phyloP scores from a whole-genome alignment of 2,113 vertebrate genomes.

The Elaphurus davidianus region DNA sequence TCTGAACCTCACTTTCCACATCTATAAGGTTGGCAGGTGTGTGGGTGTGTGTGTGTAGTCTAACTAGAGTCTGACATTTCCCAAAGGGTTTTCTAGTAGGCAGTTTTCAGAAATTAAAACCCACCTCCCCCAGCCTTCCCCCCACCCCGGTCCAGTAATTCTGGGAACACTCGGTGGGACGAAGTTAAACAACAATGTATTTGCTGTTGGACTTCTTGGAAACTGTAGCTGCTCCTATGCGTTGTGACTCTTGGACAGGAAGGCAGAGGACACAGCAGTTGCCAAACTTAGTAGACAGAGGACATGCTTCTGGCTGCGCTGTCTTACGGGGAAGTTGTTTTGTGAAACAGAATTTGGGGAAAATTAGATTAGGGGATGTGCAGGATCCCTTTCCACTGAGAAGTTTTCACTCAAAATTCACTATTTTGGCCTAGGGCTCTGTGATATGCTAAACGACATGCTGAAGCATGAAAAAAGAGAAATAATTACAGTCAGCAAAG shows the following conservation, averaged over 20 bases:
- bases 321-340: not conserved
- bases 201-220: not conserved
- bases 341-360: not conserved
- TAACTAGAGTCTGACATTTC: not conserved
- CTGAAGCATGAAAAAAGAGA: not conserved
- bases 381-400: not conserved
- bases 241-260: accelerated
- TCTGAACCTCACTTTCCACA: not conserved
- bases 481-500: not conserved
- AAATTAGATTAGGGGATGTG: not conserved
- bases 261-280: not conserved
- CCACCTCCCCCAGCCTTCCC: not conserved
- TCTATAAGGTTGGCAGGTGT: not conserved
- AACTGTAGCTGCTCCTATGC: not conserved
- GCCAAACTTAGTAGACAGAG: not conserved
- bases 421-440: not conserved
- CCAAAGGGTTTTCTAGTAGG: not conserved
- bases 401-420: not conserved
- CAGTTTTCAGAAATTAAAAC: not conserved
- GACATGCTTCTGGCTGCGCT: not conserved
- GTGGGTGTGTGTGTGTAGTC: not conserved
- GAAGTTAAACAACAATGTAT: not conserved
- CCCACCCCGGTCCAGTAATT: not conserved
- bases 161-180: not conserved
- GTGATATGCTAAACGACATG: not conserved